phyloP scores from a whole-genome alignment of 2,113 vertebrate genomes.

The Cathartes aura region DNA sequence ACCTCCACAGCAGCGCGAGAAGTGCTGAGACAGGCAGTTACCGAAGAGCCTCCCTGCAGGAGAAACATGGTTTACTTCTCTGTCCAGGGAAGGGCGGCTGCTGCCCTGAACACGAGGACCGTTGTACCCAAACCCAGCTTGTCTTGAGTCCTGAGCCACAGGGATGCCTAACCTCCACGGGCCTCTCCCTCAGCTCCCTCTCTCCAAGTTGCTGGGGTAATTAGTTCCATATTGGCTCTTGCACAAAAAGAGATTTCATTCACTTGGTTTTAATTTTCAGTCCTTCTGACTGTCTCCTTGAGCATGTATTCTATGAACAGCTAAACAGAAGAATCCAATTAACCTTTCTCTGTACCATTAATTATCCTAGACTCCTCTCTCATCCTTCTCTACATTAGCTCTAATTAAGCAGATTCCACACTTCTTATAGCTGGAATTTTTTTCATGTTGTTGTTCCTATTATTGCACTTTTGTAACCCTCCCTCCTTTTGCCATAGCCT shows the following conservation, averaged over 20 bases:
- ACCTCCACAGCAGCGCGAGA: background rate
- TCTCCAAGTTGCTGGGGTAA: background rate
- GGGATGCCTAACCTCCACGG: background rate
- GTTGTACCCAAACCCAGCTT: background rate
- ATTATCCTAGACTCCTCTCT: conserved; percentile 30
- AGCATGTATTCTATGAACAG: background rate
- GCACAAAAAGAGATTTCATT: background rate
- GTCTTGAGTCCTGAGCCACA: background rate
- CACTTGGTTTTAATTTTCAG: conserved; percentile 33
- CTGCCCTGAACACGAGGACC: background rate
- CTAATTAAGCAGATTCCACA: conserved; percentile 45
- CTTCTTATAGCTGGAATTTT: background rate
- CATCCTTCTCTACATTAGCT: background rate
- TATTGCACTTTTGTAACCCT: background rate
- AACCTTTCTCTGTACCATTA: conserved; percentile 41
- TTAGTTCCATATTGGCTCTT: background rate
- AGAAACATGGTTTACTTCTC: background rate
- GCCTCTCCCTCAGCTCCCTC: background rate
- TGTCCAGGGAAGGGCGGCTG: background rate
- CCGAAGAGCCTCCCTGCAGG: background rate
- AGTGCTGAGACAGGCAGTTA: background rate
- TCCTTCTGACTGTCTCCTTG: background rate
- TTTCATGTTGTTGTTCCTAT: background rate
- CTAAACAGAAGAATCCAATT: conserved; percentile 52
- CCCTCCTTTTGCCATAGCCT: background rate